phyloP scores from a whole-genome alignment of 92 coral and sea anemone species.

The Palythoa grandis region DNA sequence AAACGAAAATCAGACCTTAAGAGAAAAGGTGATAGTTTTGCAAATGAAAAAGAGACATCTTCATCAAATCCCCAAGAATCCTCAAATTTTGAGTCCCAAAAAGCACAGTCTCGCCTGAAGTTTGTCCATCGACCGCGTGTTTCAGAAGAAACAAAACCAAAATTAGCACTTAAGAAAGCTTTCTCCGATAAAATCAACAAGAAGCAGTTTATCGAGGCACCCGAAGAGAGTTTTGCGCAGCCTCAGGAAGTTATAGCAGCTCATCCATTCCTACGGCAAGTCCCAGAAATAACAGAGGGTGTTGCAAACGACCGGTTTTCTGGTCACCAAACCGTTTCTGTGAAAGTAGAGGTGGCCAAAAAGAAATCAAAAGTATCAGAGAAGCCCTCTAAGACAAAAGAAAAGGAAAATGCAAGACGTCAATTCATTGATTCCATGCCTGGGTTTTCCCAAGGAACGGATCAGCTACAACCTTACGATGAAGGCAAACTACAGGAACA shows the following conservation, averaged over 20 bases:
- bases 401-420: neutral
- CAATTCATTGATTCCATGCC: conserved; percentile 33
- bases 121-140: conserved; percentile 51
- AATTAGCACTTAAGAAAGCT: conserved; percentile 8
- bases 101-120: no score
- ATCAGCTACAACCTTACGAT: conserved; percentile 15
- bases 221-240: neutral
- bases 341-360: conserved; percentile 33
- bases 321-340: conserved; percentile 21
- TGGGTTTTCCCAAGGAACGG: neutral
- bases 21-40: no score
- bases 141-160: conserved; percentile 65
- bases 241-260: conserved; percentile 29
- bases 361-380: conserved; percentile 39
- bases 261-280: conserved; percentile 26
- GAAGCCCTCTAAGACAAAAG: neutral
- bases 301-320: neutral
- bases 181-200: neutral
- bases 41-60: no score
- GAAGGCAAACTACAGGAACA: neutral
- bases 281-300: conserved; percentile 1
- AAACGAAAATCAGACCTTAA: conserved; percentile 50
- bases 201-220: conserved; percentile 34
- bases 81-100: no score
- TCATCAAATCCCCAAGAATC: no score